Evolutionary conservation across 2,113 vertebrate species (phyloP).

Genomic region (Tauraco erythrolophus): DNA sequence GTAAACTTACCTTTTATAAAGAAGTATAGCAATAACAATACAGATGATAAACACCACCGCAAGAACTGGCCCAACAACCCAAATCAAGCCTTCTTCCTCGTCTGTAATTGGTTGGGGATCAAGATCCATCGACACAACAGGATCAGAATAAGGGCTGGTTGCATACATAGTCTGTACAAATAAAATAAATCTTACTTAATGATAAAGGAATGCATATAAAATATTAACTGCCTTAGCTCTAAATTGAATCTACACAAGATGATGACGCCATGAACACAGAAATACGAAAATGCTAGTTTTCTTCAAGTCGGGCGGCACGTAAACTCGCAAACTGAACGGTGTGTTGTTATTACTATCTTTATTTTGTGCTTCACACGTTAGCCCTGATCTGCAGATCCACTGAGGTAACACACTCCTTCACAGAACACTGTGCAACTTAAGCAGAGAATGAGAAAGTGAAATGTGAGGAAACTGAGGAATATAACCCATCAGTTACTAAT

Average conservation of each 20-base stretch:
- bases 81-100: conserved; percentile 97
- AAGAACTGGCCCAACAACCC: conserved; percentile 97
- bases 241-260: background rate
- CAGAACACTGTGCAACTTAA: background rate
- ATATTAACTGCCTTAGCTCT: background rate
- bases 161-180: conserved; percentile 92
- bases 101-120: conserved; percentile 98
- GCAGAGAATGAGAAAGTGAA: background rate
- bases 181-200: conserved; percentile 29
- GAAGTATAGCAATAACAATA: conserved; percentile 98
- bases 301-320: background rate
- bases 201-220: background rate
- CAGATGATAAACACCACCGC: conserved; percentile 99
- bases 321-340: background rate
- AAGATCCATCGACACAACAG: conserved; percentile 92
- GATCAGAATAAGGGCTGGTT: conserved; percentile 96
- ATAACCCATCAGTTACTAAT: background rate
- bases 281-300: background rate
- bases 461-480: background rate
- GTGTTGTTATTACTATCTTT: background rate
- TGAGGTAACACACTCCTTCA: background rate
- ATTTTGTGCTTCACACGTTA: background rate
- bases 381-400: background rate
- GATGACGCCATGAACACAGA: background rate
- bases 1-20: conserved; percentile 94